A percentile compares a stretch with the other conserved stretches of the same genome.
Conservation (phyloP, 53 echinoderm and acorn worm species). For the Temnopleurus reevesii region DNA sequence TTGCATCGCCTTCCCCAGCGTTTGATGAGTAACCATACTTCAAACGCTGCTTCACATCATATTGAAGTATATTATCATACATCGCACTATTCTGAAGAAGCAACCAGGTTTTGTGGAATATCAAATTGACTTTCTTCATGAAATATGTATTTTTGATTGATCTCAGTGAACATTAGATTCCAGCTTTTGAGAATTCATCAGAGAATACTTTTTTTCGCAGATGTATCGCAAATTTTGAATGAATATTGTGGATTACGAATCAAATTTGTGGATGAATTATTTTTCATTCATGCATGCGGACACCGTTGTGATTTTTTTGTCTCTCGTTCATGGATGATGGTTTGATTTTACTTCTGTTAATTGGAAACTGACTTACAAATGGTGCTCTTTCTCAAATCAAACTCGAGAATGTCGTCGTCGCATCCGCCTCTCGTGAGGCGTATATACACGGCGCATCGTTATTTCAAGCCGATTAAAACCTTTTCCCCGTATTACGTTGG, state of each 20-base stretch:
- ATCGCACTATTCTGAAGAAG: too few relatives aligned
- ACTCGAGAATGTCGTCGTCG: not conserved
- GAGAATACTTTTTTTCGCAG: too few relatives aligned
- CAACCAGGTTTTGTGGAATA: too few relatives aligned
- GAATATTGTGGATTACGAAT: not conserved
- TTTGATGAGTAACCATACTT: slow-evolving; percentile 10
- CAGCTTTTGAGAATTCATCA: too few relatives aligned
- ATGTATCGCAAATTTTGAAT: not conserved
- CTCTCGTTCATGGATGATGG: not conserved
- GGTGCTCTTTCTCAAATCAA: slow-evolving; percentile 14
- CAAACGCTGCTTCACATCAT: not conserved
- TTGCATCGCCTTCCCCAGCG: not conserved
- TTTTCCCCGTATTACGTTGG: not conserved
- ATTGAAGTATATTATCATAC: not conserved
- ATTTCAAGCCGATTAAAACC: not conserved
- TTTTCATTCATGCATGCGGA: not conserved
- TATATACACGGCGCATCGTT: slow-evolving; percentile 15
- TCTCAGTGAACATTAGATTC: too few relatives aligned
- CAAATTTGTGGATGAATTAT: not conserved
- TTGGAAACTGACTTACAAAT: not conserved
- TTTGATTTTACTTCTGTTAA: not conserved
- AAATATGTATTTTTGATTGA: too few relatives aligned
- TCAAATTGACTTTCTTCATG: too few relatives aligned
- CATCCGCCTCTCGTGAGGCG: slow-evolving; percentile 13
- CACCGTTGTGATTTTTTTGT: not conserved